Conservation (phyloP, 2,888 invertebrate species). For the Oligia strigilis region DNA sequence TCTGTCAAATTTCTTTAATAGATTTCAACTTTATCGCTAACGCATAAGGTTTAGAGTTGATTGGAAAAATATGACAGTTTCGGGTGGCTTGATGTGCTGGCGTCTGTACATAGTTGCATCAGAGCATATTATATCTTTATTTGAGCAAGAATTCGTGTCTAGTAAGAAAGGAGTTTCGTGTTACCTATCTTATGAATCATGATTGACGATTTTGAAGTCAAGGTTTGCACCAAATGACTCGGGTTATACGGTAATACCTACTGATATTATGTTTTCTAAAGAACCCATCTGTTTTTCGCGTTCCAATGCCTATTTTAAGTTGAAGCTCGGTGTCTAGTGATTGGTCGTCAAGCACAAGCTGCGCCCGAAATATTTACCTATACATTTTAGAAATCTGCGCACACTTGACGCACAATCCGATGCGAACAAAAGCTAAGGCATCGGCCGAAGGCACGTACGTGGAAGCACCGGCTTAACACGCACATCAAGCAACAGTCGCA, state of each 20-base stretch:
- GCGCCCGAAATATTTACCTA: not conserved
- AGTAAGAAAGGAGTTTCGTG: slow-evolving; percentile 7
- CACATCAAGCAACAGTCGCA: not conserved
- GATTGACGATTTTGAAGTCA: not conserved
- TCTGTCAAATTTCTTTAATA: too few species aligned
- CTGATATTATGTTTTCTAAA: not conserved
- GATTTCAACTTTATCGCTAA: too few species aligned
- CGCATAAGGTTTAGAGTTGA: too few species aligned
- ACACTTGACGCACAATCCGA: slow-evolving; percentile 12
- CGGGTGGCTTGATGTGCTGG: too few species aligned
- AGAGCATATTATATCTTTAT: slow-evolving; percentile 11
- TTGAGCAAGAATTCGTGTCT: not conserved
- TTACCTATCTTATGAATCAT: not conserved
- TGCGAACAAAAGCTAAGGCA: slow-evolving; percentile 4
- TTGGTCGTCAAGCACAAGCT: not conserved
- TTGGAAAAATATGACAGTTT: too few species aligned
- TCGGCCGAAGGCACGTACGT: not conserved
- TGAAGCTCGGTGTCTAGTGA: not conserved
- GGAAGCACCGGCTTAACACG: not conserved
- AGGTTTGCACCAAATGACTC: not conserved
- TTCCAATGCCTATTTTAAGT: not conserved
- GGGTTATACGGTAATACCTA: not conserved
- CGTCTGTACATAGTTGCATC: not conserved
- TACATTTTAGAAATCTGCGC: slow-evolving; percentile 2
- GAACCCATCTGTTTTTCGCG: not conserved